Evolutionary conservation across 2,888 invertebrate genomes (phyloP).

Genomic region (Apamea sordens): DNA sequence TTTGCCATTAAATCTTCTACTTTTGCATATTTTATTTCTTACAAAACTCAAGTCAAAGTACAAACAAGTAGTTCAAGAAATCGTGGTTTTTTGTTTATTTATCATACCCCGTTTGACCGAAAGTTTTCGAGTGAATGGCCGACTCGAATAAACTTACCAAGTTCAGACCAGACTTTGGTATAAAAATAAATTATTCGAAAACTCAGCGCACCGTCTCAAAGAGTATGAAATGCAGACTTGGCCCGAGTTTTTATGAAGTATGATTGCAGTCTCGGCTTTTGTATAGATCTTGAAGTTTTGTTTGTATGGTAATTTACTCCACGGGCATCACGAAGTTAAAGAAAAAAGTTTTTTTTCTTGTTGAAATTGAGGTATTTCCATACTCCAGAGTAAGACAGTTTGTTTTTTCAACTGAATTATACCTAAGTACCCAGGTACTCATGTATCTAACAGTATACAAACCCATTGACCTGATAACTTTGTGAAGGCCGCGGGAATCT

Average conservation of each 20-base stretch:
- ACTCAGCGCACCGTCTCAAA: conserved; percentile 62
- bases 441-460: too few relatives aligned
- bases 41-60: conserved; percentile 27
- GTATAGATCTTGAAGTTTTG: conserved; percentile 26
- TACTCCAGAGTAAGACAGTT: not conserved
- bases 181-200: conserved; percentile 79
- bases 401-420: not conserved
- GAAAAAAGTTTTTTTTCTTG: not conserved
- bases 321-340: not conserved
- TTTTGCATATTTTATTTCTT: conserved; percentile 51
- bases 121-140: conserved; percentile 62
- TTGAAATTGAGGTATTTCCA: not conserved
- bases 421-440: not conserved
- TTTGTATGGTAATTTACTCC: conserved; percentile 48
- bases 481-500: not conserved
- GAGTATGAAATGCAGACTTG: conserved; percentile 47
- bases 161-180: conserved; percentile 66
- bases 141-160: conserved; percentile 71
- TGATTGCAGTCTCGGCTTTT: conserved; percentile 51
- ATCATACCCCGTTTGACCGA: conserved; percentile 66
- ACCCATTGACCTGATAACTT: not conserved
- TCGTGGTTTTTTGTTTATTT: conserved; percentile 64
- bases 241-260: conserved; percentile 53
- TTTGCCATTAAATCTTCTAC: conserved; percentile 49
- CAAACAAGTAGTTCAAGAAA: conserved; percentile 30